These are phyloP conservation scores for Drosophila colorata DNA, from an alignment of 2,888 invertebrate species.

Conservation along the genomic window DNA sequence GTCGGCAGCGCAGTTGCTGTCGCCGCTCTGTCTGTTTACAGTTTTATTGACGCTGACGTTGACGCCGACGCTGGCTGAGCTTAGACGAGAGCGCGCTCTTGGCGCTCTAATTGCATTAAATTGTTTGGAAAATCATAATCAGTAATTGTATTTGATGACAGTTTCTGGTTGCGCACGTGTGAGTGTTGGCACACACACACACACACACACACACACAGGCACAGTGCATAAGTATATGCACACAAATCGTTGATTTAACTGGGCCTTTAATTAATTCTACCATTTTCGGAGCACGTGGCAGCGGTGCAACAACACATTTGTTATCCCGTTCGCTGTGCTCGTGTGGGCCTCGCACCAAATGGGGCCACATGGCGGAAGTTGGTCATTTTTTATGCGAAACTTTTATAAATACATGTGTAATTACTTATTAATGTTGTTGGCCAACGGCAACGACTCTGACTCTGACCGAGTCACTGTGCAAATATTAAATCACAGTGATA, in stretches of 20 bases:
- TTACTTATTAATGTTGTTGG: conserved; percentile 16
- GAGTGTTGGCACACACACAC: conserved; percentile 25
- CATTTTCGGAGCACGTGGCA: conserved; percentile 52
- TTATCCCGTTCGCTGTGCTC: conserved; percentile 16
- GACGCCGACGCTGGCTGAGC: conserved; percentile 21
- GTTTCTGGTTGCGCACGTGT: conserved; percentile 51
- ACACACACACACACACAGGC: not conserved
- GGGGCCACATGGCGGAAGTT: conserved; percentile 60
- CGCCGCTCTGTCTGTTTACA: conserved; percentile 70
- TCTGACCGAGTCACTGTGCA: conserved; percentile 2
- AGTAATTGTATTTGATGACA: conserved; percentile 79
- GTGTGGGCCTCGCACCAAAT: conserved; percentile 37
- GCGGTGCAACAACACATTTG: conserved; percentile 21
- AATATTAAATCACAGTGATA: not conserved
- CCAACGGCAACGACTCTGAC: conserved; percentile 11
- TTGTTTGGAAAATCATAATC: conserved; percentile 83
- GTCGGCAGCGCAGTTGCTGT: conserved; percentile 64
- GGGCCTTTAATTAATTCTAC: conserved; percentile 32
- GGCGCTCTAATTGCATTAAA: conserved; percentile 80
- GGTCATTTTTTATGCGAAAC: conserved; percentile 62
- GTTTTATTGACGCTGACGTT: conserved; percentile 48
- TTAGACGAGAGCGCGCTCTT: conserved; percentile 41
- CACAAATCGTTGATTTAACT: conserved; percentile 55
- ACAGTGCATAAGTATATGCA: conserved; percentile 25
- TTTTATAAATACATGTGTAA: conserved; percentile 39